Evolutionary conservation across 2,797 vertebrate genomes (phyloP), one percentile per base, ranked within the genome.

Genomic region (Scarus forsteni): DNA sequence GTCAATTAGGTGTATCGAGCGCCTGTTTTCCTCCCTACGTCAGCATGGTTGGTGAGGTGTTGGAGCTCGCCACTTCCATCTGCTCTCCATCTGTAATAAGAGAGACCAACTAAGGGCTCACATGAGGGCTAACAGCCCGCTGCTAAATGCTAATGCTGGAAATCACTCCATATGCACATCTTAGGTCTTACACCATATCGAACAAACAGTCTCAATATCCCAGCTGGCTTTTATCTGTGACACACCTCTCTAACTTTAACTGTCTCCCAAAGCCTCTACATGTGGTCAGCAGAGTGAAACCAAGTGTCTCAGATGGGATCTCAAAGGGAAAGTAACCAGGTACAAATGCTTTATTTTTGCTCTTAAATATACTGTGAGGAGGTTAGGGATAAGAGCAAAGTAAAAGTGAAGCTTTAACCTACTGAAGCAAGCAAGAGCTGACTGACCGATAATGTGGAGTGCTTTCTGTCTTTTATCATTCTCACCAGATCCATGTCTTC

Each of bases 11-110:
- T 65, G 58, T 45, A 85, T 75, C 35, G 43, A 84, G 64, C 72
- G 40, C 61, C 35, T 38, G 67, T 65, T 55, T 7, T 7, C 49
- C 50, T 62, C 77, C 44, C 61, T 73, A 66, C 62, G 52, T 81
- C 70, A 75, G 77, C 53, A 51, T 56, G 61, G 68, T 53, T 38
- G 60, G 66, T 63, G 54, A 48, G 58, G 54, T 70, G 76, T 63
- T 19, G 39, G 68, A 74, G 69, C 84, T 75, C 7, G 34, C 61
- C 58, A 48, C 57, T 57, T 87, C 88, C 85, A 88, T 91, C 87
- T 87, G 87, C 61, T 88, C 80, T 81, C 88, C 81, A 67, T 91
- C 83, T 84, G 83, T 77, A 73, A 70, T 57, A 56, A 77, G 76
- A 57, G 53, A 64, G 48, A 38, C 18, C 36, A 6, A 60, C 46